Conservation (phyloP, 2,888 invertebrate species). For the Nesidiocoris tenuis region DNA sequence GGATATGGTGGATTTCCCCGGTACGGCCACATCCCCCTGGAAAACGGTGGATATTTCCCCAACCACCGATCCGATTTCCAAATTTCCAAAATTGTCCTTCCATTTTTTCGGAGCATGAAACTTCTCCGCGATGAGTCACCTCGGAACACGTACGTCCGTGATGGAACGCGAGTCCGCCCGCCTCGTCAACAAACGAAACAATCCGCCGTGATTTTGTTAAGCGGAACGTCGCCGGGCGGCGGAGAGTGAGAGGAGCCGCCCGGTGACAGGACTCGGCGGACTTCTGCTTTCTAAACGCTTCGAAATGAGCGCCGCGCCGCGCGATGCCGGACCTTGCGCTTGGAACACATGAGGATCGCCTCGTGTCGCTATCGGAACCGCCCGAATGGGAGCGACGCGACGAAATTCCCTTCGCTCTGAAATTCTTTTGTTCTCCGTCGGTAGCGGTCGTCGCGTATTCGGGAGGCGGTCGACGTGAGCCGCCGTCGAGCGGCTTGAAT, state of each 20-base stretch:
- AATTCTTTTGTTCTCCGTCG: background rate
- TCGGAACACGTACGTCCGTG: background rate
- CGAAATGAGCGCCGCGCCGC: slow-evolving; percentile 9
- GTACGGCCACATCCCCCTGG: too few relatives aligned
- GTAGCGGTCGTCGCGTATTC: background rate
- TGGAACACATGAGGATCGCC: background rate
- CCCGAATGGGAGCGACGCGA: background rate
- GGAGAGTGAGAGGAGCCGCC: background rate
- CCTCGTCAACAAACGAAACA: background rate
- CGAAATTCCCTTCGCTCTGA: background rate
- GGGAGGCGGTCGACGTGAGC: background rate
- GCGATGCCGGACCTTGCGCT: slow-evolving; percentile 23
- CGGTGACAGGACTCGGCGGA: background rate
- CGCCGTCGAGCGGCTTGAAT: too few relatives aligned
- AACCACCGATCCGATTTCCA: too few relatives aligned
- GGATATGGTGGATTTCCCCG: too few relatives aligned
- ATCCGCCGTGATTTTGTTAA: background rate
- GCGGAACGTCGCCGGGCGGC: background rate
- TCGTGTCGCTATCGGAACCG: background rate
- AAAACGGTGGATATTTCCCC: too few relatives aligned
- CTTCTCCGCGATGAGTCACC: too few relatives aligned
- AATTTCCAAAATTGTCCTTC: too few relatives aligned
- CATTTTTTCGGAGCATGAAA: too few relatives aligned
- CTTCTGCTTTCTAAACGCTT: slow-evolving; percentile 31
- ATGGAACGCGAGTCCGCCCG: background rate